phyloP scores from a whole-genome alignment of 1,140 invertebrate genomes.

The Rhagoletis pomonella region DNA sequence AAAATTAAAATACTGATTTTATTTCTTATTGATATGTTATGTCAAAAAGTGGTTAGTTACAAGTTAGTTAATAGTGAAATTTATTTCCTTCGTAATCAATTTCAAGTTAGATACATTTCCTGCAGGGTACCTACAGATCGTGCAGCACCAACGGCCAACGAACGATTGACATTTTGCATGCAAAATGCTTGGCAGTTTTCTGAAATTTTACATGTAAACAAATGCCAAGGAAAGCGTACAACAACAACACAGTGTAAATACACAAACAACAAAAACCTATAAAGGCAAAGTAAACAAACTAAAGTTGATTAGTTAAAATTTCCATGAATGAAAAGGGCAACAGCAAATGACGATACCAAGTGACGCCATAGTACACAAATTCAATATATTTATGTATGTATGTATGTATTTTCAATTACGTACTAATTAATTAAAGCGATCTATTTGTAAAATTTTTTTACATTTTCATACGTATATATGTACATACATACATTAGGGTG shows the following conservation, averaged over 20 bases:
- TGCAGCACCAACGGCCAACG: background rate
- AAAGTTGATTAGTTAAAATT: background rate
- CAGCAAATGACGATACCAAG: background rate
- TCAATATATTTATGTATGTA: background rate
- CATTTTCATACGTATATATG: background rate
- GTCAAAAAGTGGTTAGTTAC: too few species aligned
- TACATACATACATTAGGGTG: background rate
- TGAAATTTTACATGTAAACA: background rate
- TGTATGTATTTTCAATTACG: too few species aligned
- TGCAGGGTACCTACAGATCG: background rate
- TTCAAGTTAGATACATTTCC: too few species aligned
- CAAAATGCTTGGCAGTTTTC: constrained; percentile 2
- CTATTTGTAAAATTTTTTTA: too few species aligned
- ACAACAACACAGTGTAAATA: background rate
- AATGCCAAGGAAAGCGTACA: background rate
- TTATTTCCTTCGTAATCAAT: too few species aligned
- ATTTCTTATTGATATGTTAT: too few species aligned
- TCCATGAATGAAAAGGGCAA: constrained; percentile 45
- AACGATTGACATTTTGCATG: constrained; percentile 15
- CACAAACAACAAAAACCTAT: constrained; percentile 6
- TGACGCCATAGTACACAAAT: background rate
- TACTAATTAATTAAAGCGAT: too few species aligned
- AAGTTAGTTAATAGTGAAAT: too few species aligned
- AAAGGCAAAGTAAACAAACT: background rate
- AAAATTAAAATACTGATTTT: too few species aligned